Percentiles rank a stretch among this genome's conserved stretches.
Evolutionary conservation across 2,888 invertebrate genomes (phyloP).

Genomic region (Muschampia staudingeri): DNA sequence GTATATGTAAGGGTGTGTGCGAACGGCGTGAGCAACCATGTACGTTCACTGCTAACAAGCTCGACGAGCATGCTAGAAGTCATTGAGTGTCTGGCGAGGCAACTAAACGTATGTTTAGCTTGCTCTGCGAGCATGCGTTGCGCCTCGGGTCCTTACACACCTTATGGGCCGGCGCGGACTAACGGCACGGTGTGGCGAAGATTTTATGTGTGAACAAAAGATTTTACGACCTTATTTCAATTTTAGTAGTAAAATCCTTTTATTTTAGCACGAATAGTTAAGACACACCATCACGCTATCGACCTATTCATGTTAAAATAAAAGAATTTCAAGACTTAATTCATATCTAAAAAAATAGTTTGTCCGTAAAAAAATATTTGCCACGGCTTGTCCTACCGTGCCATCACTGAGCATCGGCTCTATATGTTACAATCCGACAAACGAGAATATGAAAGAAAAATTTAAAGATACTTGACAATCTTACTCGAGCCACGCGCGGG

Average conservation of each 20-base stretch:
- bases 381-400: neutral
- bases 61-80: neutral
- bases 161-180: neutral
- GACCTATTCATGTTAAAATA: too few species aligned
- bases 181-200: neutral
- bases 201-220: neutral
- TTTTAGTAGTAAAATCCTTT: neutral
- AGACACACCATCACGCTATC: too few species aligned
- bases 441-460: conserved; percentile 74
- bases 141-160: neutral
- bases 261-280: neutral
- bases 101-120: neutral
- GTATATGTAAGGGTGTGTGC: neutral
- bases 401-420: neutral
- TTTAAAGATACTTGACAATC: conserved; percentile 74
- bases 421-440: conserved; percentile 24
- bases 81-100: neutral
- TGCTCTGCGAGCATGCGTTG: neutral
- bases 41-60: neutral
- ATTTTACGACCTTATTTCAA: neutral
- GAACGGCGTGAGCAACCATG: neutral
- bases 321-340: too few species aligned
- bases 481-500: conserved; percentile 77
- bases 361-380: neutral
- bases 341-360: neutral